These are phyloP conservation scores for Nestor notabilis DNA, from an alignment of 2,113 vertebrate species.

Conservation along the genomic window DNA sequence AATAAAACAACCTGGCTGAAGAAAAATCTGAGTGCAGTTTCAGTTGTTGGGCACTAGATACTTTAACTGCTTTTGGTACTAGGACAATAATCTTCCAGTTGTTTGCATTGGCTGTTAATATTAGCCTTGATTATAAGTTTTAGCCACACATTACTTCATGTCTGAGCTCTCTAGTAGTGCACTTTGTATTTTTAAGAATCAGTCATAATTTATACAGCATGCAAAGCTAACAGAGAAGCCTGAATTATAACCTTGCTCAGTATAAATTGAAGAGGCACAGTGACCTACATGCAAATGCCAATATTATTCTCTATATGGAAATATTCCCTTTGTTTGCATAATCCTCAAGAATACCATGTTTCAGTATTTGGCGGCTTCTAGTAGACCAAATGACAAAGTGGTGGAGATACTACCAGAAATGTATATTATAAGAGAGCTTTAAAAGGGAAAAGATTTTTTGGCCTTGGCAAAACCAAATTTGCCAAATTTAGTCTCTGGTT, in stretches of 20 bases:
- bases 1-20: background rate
- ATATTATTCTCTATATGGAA: background rate
- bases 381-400: background rate
- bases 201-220: background rate
- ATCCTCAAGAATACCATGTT: background rate
- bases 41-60: background rate
- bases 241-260: background rate
- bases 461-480: background rate
- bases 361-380: background rate
- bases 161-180: background rate
- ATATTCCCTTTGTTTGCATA: constrained; percentile 8
- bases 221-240: background rate
- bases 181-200: background rate
- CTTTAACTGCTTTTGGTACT: background rate
- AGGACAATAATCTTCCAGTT: background rate
- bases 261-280: background rate
- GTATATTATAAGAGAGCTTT: background rate
- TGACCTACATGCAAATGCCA: background rate
- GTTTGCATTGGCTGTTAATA: background rate
- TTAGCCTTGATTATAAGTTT: background rate
- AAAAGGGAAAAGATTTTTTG: background rate
- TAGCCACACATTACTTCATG: background rate
- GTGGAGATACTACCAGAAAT: background rate
- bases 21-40: background rate
- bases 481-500: background rate